Evolutionary conservation across 2,888 invertebrate genomes (phyloP), one percentile per base, ranked within the genome.

Genomic region (Vandiemenella viatica): DNA sequence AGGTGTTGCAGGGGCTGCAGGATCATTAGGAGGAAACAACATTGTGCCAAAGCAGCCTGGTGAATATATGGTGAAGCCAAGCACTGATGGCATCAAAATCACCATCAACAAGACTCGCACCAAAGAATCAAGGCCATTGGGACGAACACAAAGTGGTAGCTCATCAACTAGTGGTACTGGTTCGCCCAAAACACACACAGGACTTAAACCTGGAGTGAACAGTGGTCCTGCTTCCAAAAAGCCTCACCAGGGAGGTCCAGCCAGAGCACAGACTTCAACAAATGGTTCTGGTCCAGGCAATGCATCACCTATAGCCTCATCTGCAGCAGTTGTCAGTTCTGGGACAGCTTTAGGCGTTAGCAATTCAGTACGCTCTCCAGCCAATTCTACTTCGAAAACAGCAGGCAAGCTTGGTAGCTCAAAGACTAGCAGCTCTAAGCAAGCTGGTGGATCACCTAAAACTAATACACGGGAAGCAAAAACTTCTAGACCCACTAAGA

Each of bases 1-100:
- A n/a, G n/a, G n/a, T n/a, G n/a, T n/a, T n/a, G n/a, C n/a, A n/a
- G 47, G 52, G 40, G 47, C 50, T 46, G 21, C 49, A 43, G 48
- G 51, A 21, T 56, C 17, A 63, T 65, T 40, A 60, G 63, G 17
- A 8, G 46, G 46, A n/a, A 62, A 64, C 19, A 61, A 58, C 26
- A 65, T 65, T 49, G 55, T 61, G 0, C 57, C 54, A 16, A 83
- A 83, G 67, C 82, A 82, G 61, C 80, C 83, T 21, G 65, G 65
- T 0, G 88, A 88, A 60, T 90, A 90, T 60, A 87, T 87, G 80
- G 86, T 91, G 1, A 91, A 90, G 61, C 83, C 84, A 16, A 87
- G 88, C 61, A 80, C 80, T 15, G 89, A 89, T 58, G 89, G 89
- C 4, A 86, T 92, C 70, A 92, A 91, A 65, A 77, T 92, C 48